Evolutionary conservation across 2,888 invertebrate genomes (phyloP), one percentile per base, ranked within the genome.

Genomic region (Nymphalis polychloros): DNA sequence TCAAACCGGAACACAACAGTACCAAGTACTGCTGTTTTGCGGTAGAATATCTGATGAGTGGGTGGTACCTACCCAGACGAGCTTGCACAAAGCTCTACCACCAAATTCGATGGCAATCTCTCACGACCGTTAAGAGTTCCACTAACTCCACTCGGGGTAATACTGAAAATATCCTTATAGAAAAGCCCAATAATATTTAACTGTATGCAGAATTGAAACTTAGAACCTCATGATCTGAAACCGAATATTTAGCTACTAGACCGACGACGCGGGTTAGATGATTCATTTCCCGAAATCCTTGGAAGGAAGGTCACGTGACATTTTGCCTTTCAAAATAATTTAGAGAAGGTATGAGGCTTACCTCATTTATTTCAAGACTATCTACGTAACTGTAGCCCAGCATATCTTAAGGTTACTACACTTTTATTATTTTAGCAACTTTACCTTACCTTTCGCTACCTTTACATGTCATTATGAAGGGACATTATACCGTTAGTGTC

Each of bases 391-490:
- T 31, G 41, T 59, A 67, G 27, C 50, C 52, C 4, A 20, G 50
- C 59, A 46, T 63, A 7, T 50, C 63, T 47, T 53, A 27, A n/a
- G 50, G 59, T 41, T 59, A 59, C 59, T 41, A 41, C 49, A 46
- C 41, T 41, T 20, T 67, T 67, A 59, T 67, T 63, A 52, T 31
- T 52, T 31, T 64, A 55, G 49, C 59, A 63, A 63, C 52, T 67
- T 59, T 27, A 60, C 41, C 19, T 67, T 50, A 63, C 35, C 17
- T 63, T 59, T 52, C 20, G 31, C n/a, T 50, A 48, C 35, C 23
- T 57, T 17, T 19, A 64, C 41, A 35, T 23, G 50, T 19, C 27
- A 41, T 31, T 23, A 10, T 41, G 41, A 60, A 60, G 23, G 8
- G 19, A 49, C 49, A 49, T 49, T 49, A n/a, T 19, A 19, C 8